A percentile compares a stretch with the other conserved stretches of the same genome.
Evolutionary conservation across 2,797 vertebrate species (phyloP).

Genomic region (Clarias platycephalus): DNA sequence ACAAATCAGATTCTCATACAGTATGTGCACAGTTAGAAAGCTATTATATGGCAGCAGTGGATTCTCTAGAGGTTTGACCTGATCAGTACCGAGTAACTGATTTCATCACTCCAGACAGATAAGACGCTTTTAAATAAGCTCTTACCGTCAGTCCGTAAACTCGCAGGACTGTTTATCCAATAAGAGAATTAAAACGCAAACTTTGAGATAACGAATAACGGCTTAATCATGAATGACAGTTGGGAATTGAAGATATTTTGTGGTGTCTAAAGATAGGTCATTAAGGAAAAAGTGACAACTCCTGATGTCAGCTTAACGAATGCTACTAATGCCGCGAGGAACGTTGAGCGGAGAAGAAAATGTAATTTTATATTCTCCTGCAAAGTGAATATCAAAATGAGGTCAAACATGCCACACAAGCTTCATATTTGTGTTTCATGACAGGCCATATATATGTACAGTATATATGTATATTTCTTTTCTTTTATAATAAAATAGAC

Average conservation of each 20-base stretch:
- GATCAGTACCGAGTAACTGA: too few relatives aligned
- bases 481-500: not conserved
- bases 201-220: slow-evolving; percentile 75
- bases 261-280: slow-evolving; percentile 71
- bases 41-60: not conserved
- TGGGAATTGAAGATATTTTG: slow-evolving; percentile 46
- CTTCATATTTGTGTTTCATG: not conserved
- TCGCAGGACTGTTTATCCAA: slow-evolving; percentile 38
- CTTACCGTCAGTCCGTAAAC: not conserved
- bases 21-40: too few relatives aligned
- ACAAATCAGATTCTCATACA: not conserved
- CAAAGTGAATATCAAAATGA: slow-evolving; percentile 24
- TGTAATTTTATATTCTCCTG: slow-evolving; percentile 36
- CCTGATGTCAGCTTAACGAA: slow-evolving; percentile 75
- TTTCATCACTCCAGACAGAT: not conserved
- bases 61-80: not conserved
- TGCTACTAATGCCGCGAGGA: slow-evolving; percentile 68
- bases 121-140: not conserved
- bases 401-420: not conserved
- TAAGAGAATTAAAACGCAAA: slow-evolving; percentile 61
- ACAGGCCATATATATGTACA: not conserved
- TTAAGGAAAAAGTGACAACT: slow-evolving; percentile 76
- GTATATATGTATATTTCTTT: too few relatives aligned
- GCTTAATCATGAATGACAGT: slow-evolving; percentile 78
- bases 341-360: not conserved